Percentiles rank a stretch among this genome's conserved stretches.
Conservation (phyloP, 2,113 vertebrate species). For the Hyaena hyaena region DNA sequence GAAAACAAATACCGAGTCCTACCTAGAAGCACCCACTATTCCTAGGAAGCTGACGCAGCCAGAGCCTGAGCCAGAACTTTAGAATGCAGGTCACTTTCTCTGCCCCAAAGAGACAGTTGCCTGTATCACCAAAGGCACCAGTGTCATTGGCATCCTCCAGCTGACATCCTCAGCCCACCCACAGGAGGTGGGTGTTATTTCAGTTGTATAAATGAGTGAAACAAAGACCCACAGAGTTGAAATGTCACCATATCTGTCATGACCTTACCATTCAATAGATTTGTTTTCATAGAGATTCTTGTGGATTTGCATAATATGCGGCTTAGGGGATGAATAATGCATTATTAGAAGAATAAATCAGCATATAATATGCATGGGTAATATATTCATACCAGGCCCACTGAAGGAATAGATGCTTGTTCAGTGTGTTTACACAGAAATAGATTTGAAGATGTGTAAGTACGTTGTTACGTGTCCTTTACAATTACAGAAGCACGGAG, state of each 20-base stretch:
- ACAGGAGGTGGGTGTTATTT: not conserved
- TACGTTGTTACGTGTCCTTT: not conserved
- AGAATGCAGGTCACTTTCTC: not conserved
- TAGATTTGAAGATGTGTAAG: not conserved
- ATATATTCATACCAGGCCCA: not conserved
- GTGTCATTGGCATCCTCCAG: not conserved
- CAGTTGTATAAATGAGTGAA: slow-evolving; percentile 25
- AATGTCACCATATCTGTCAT: slow-evolving; percentile 8
- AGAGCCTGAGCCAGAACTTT: not conserved
- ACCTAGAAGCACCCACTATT: accelerated
- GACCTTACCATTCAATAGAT: slow-evolving; percentile 65
- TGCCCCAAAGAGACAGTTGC: not conserved
- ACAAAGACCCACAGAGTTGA: slow-evolving; percentile 14
- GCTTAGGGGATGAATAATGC: slow-evolving; percentile 68
- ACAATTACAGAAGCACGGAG: not conserved
- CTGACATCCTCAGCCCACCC: not conserved
- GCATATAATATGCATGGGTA: slow-evolving; percentile 45
- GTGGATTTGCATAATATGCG: slow-evolving; percentile 54
- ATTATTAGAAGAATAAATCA: slow-evolving; percentile 66
- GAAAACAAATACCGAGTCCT: not conserved
- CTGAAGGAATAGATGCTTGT: not conserved
- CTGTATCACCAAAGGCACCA: not conserved
- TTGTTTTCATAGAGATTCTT: slow-evolving; percentile 51
- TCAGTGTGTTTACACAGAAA: slow-evolving; percentile 11
- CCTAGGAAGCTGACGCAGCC: not conserved